These are phyloP conservation scores for Pogona vitticeps DNA, from an alignment of 2,113 vertebrate species.

Conservation along the genomic window DNA sequence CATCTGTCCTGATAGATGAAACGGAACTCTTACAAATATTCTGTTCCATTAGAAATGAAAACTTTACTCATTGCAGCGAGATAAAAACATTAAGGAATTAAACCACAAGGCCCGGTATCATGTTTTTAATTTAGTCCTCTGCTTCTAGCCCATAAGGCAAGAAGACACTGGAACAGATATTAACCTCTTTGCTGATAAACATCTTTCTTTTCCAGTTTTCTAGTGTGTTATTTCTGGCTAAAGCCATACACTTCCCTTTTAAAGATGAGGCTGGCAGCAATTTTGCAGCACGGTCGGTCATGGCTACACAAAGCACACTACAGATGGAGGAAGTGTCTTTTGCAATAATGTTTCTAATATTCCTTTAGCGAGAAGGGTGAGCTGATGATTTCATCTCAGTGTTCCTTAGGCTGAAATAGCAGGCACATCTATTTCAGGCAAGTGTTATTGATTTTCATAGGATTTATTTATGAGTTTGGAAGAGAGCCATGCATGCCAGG, in stretches of 20 bases:
- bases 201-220: not conserved
- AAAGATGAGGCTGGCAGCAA: not conserved
- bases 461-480: slow-evolving; percentile 3
- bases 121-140: not conserved
- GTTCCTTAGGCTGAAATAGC: not conserved
- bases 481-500: not conserved
- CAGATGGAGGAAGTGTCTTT: not conserved
- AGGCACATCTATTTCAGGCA: slow-evolving; percentile 2
- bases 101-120: not conserved
- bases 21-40: too few relatives aligned
- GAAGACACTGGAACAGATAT: not conserved
- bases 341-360: not conserved
- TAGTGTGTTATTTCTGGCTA: not conserved
- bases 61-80: not conserved
- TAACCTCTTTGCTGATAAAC: not conserved
- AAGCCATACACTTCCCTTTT: not conserved
- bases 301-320: not conserved
- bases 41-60: not conserved
- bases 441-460: not conserved
- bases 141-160: not conserved
- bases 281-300: not conserved
- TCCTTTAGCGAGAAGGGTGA: not conserved
- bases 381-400: not conserved
- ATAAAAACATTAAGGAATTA: not conserved
- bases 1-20: too few relatives aligned